These are phyloP conservation scores for Brachylomia viminalis DNA, from an alignment of 2,888 invertebrate genomes.

Conservation along the genomic window DNA sequence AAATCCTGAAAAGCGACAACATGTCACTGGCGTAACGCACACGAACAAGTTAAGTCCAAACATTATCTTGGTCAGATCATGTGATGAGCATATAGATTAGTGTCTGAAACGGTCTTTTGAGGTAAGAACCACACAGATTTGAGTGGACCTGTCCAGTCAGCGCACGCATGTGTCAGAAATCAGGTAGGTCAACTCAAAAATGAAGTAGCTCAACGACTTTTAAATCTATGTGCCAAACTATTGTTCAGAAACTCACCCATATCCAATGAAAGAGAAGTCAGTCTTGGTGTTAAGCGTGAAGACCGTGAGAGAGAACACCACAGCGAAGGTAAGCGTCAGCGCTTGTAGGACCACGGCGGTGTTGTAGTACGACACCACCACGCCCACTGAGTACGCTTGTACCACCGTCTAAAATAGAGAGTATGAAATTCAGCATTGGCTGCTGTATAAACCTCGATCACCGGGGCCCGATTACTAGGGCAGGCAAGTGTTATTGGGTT, in stretches of 20 bases:
- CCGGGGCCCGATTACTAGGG: neutral
- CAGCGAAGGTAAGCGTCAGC: conserved; percentile 93
- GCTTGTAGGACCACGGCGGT: conserved; percentile 94
- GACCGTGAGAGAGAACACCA: conserved; percentile 94
- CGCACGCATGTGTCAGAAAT: neutral
- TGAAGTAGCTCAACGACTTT: neutral
- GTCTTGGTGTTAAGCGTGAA: conserved; percentile 96
- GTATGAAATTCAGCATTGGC: neutral
- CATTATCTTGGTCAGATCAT: neutral
- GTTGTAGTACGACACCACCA: conserved; percentile 95
- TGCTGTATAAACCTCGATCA: neutral
- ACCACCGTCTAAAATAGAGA: conserved; percentile 92
- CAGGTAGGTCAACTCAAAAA: too few species aligned
- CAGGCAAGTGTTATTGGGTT: neutral
- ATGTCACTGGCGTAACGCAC: too few species aligned
- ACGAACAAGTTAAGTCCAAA: too few species aligned
- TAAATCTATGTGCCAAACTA: neutral
- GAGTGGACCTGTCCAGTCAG: neutral
- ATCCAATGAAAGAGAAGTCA: conserved; percentile 95
- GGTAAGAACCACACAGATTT: neutral
- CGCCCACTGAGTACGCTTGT: conserved; percentile 94
- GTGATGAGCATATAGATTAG: neutral
- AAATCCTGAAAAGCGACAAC: too few species aligned
- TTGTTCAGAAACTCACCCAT: conserved; percentile 90
- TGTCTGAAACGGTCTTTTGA: neutral